phyloP scores from a whole-genome alignment of 1,140 invertebrate genomes.

The Agrilus planipennis region DNA sequence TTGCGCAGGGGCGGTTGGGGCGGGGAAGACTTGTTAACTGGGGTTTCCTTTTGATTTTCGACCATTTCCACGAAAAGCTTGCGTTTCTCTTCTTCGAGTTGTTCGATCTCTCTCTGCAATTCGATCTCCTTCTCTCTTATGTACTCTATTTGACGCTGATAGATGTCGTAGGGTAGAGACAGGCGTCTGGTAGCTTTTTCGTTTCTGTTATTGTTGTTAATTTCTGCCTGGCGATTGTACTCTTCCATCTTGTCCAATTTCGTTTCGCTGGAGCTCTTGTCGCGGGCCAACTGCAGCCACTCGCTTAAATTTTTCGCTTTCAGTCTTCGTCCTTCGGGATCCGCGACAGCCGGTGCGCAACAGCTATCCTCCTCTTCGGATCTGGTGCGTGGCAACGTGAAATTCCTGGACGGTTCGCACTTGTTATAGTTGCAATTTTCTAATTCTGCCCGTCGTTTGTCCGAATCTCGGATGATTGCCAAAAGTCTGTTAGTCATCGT shows the following conservation, averaged over 20 bases:
- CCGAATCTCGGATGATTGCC: conserved; percentile 40
- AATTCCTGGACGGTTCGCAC: not conserved
- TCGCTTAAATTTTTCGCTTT: conserved; percentile 37
- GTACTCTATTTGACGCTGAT: conserved; percentile 54
- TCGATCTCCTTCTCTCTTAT: conserved; percentile 54
- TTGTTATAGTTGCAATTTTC: no score
- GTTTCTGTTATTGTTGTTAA: conserved; percentile 3
- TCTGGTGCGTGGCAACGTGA: not conserved
- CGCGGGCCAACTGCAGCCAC: conserved; percentile 39
- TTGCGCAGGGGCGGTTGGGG: conserved; percentile 12
- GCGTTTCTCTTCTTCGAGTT: conserved; percentile 42
- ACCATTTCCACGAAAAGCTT: conserved; percentile 25
- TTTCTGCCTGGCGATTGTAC: conserved; percentile 24
- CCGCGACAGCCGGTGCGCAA: no score
- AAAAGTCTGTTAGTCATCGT: conserved; percentile 38
- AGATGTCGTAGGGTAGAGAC: conserved; percentile 52
- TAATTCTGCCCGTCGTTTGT: conserved; percentile 7
- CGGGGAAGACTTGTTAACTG: conserved; percentile 6
- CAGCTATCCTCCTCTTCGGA: not conserved
- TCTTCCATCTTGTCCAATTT: conserved; percentile 12
- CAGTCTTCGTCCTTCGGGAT: conserved; percentile 28
- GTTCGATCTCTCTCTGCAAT: conserved; percentile 46
- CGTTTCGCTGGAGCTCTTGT: conserved; percentile 21
- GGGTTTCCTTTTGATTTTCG: no score
- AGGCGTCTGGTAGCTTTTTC: conserved; percentile 30